phyloP scores from a whole-genome alignment of 2,113 vertebrate genomes.

The Petaurus breviceps region DNA sequence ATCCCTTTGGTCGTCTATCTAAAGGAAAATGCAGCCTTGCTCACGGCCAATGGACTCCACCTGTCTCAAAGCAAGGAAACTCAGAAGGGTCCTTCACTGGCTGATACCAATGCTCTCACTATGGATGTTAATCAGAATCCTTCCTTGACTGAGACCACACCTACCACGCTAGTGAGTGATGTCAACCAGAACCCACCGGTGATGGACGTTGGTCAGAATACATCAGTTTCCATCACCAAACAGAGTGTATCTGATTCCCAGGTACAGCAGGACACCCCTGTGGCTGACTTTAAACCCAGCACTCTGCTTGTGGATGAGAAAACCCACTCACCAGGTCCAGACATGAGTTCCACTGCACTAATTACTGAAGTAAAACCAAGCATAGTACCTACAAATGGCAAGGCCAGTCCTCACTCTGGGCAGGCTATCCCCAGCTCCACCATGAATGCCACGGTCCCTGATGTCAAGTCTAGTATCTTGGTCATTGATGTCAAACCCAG shows the following conservation, averaged over 20 bases:
- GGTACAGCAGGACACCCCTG: background rate
- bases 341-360: constrained; percentile 38
- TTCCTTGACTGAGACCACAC: background rate
- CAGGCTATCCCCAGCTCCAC: constrained; percentile 56
- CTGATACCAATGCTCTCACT: constrained; percentile 14
- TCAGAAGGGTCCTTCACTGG: constrained; percentile 33
- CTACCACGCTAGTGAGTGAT: constrained; percentile 34
- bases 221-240: rapidly evolving
- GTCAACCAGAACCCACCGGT: constrained; percentile 63
- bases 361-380: constrained; percentile 54
- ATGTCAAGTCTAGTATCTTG: constrained; percentile 63
- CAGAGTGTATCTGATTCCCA: constrained; percentile 47
- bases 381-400: background rate
- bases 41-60: constrained; percentile 80
- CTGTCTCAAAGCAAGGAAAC: constrained; percentile 42
- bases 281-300: constrained; percentile 14
- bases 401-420: constrained; percentile 48
- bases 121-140: constrained; percentile 69
- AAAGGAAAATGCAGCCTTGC: constrained; percentile 82
- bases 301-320: background rate
- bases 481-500: constrained; percentile 59
- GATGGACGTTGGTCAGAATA: background rate
- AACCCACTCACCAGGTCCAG: background rate
- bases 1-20: constrained; percentile 84
- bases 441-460: background rate